These are phyloP conservation scores for Yasuhikotakia modesta DNA, from an alignment of 2,797 vertebrate genomes.

Conservation along the genomic window DNA sequence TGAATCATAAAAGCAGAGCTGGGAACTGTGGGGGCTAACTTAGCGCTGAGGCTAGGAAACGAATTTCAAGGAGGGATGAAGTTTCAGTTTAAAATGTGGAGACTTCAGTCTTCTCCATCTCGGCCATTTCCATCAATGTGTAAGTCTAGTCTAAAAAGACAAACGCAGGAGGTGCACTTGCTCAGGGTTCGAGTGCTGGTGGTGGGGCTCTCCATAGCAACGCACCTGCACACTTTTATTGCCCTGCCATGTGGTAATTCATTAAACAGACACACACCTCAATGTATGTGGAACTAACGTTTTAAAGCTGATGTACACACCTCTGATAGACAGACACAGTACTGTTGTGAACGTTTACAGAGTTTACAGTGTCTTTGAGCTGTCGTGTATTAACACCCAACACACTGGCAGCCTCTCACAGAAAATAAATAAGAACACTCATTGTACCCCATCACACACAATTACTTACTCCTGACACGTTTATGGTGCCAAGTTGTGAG, in stretches of 20 bases:
- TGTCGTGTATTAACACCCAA: neutral
- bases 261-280: neutral
- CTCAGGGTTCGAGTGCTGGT: neutral
- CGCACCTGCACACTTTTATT: neutral
- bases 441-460: neutral
- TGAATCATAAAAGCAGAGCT: too few relatives aligned
- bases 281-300: neutral
- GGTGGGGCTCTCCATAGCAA: neutral
- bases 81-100: too few relatives aligned
- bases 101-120: too few relatives aligned
- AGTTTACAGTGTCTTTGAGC: neutral
- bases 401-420: neutral
- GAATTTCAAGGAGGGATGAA: too few relatives aligned
- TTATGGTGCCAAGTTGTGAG: conserved; percentile 5
- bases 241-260: neutral
- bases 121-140: too few relatives aligned
- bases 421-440: neutral
- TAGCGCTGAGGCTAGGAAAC: too few relatives aligned
- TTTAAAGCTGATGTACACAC: neutral
- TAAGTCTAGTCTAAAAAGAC: neutral
- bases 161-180: neutral
- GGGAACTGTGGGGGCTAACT: too few relatives aligned
- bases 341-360: neutral
- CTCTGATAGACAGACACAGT: neutral
- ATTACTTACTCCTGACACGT: conserved; percentile 16